Percentiles rank a stretch among this genome's conserved stretches.
phyloP scores from a whole-genome alignment of 2,888 invertebrate species.

The Xylophagus ater region DNA sequence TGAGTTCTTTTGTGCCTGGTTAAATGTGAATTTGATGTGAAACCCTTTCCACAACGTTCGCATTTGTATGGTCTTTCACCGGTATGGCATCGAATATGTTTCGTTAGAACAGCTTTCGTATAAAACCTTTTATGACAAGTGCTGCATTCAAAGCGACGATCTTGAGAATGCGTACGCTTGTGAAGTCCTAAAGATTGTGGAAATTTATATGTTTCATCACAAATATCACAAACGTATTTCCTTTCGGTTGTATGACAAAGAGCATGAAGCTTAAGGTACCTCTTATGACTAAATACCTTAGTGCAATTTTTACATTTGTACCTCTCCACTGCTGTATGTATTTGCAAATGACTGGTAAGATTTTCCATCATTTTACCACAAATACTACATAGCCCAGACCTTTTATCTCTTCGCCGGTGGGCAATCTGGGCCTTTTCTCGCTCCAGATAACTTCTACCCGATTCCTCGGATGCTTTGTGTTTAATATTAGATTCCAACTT shows the following conservation, averaged over 20 bases:
- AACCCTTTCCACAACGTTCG: conserved; percentile 6
- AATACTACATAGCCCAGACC: too few relatives aligned
- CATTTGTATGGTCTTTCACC: conserved; percentile 13
- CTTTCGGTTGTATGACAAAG: conserved; percentile 12
- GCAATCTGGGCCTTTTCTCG: too few relatives aligned
- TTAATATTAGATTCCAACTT: too few relatives aligned
- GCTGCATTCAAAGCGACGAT: too few relatives aligned
- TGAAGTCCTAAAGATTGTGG: conserved; percentile 10
- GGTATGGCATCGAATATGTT: conserved; percentile 11
- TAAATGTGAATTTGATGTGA: conserved; percentile 8
- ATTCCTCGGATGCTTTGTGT: too few relatives aligned
- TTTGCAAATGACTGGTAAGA: conserved; percentile 12
- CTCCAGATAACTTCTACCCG: too few relatives aligned
- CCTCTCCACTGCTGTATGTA: conserved; percentile 14
- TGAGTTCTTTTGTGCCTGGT: conserved; percentile 9
- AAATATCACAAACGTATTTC: conserved; percentile 12
- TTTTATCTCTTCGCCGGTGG: too few relatives aligned
- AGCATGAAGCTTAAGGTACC: conserved; percentile 11
- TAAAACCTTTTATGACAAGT: too few relatives aligned
- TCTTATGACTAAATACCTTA: conserved; percentile 10
- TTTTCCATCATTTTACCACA: too few relatives aligned
- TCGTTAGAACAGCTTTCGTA: too few relatives aligned
- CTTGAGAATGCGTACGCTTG: too few relatives aligned
- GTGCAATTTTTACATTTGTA: conserved; percentile 13
- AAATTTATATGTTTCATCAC: conserved; percentile 13